phyloP scores from a whole-genome alignment of 2,888 invertebrate genomes.

The Atrina japonica region DNA sequence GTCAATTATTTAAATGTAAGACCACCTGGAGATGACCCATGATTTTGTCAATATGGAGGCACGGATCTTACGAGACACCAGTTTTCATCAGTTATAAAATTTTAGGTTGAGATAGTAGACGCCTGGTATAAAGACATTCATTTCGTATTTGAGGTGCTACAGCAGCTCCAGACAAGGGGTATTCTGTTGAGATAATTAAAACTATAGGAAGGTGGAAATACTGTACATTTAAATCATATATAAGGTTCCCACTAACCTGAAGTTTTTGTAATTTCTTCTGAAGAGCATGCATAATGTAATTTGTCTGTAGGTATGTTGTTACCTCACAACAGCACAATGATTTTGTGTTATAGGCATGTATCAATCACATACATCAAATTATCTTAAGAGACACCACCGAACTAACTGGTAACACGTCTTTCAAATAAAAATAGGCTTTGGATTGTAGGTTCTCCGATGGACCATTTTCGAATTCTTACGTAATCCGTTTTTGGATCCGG shows the following conservation, averaged over 20 bases:
- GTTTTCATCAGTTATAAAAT: slow-evolving; percentile 27
- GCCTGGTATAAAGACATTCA: slow-evolving; percentile 26
- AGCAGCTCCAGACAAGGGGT: slow-evolving; percentile 13
- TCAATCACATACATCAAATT: too few species aligned
- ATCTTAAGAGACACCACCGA: too few species aligned
- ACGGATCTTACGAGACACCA: slow-evolving; percentile 35
- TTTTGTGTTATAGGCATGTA: too few species aligned
- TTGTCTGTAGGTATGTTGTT: not conserved
- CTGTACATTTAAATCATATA: slow-evolving; percentile 18
- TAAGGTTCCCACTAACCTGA: slow-evolving; percentile 10
- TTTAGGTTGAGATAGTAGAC: not conserved
- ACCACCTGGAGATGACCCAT: slow-evolving; percentile 3
- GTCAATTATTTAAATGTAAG: slow-evolving; percentile 11
- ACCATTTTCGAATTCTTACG: too few species aligned
- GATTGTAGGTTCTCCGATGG: too few species aligned
- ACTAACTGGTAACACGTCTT: too few species aligned
- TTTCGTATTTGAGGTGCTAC: slow-evolving; percentile 37
- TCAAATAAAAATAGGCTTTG: too few species aligned
- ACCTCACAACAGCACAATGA: not conserved
- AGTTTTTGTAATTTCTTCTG: not conserved
- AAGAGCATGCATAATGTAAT: not conserved
- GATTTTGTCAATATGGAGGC: slow-evolving; percentile 25
- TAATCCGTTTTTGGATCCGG: too few species aligned
- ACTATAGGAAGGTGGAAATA: slow-evolving; percentile 36
- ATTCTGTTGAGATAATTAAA: too few species aligned